Conservation (phyloP, 2,113 vertebrate genomes). For the Callocephalon fimbriatum region DNA sequence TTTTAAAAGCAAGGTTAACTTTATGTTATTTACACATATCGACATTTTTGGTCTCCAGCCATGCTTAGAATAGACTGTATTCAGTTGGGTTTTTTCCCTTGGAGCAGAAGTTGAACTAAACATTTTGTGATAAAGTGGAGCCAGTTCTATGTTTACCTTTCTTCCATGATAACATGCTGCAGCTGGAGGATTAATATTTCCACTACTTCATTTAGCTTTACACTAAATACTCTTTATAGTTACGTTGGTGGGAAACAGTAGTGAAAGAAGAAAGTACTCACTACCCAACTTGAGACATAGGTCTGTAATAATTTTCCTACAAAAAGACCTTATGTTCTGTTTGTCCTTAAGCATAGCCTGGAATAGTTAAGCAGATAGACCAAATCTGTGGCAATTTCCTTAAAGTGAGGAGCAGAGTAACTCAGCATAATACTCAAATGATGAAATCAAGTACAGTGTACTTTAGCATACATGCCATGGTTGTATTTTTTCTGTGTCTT, state of each 20-base stretch:
- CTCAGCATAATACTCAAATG: neutral
- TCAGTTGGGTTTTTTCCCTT: fast-evolving
- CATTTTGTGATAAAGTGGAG: neutral
- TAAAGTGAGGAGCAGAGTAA: neutral
- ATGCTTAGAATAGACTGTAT: neutral
- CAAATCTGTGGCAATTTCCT: neutral
- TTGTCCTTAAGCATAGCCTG: neutral
- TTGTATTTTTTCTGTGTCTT: neutral
- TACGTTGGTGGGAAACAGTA: neutral
- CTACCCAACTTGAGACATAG: neutral
- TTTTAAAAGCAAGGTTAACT: neutral
- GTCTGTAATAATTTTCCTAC: neutral
- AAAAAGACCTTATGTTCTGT: neutral
- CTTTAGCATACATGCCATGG: neutral
- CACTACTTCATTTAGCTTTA: neutral
- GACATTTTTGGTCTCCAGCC: neutral
- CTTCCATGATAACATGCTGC: neutral
- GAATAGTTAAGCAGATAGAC: neutral
- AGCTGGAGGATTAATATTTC: neutral
- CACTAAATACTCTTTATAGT: neutral
- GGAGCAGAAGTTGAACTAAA: neutral
- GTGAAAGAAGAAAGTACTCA: neutral
- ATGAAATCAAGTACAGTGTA: neutral
- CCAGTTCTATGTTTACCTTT: neutral
- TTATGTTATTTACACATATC: neutral